Base-by-base conservation (phyloP, 2,888 invertebrate species). In the Tetropium fuscum region DNA sequence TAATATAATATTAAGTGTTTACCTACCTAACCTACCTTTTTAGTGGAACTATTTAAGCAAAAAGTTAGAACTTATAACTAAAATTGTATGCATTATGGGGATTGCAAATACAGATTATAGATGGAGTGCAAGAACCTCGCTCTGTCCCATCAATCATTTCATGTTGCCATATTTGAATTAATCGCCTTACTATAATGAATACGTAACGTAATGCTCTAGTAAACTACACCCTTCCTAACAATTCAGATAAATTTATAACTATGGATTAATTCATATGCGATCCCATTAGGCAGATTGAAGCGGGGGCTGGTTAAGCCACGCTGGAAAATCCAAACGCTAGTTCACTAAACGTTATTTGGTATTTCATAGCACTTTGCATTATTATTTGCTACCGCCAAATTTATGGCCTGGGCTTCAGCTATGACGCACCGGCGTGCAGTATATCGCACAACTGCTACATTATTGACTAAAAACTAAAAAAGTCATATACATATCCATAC, bases 121-220 rank as follows among this genome's bases (percentile, higher is more conserved):
- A n/a, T n/a, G n/a, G n/a, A 44, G n/a, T 8, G 25, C 7, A 48
- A 48, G n/a, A 22, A 41, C 10, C 10, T 18, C 22, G 2, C 13
- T 48, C 18, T 20, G 22, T 8, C 32, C 36, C 48, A 48, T 48
- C 48, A 48, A 48, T 48, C 48, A 48, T 36, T 19, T 36, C 22
- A 41, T 41, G 41, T 41, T 48, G 48, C 48, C 48, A 48, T 48
- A 48, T 48, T 48, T 36, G 22, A 48, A 47, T 36, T 48, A 48
- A 48, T 48, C 48, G 36, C 36, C 34, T 48, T 48, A 44, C 44
- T 48, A 34, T 11, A 36, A 48, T 34, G 34, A 36, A 36, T 36
- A 32, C 20, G 36, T 47, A 47, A 47, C 20, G 48, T 22, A 36
- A 48, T 36, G 48, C 48, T 48, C 48, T 48, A 15, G 20, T 48